Percentiles rank a stretch among this genome's conserved stretches.
Evolutionary conservation across 2,888 invertebrate genomes (phyloP).

Genomic region (Drosophila paracracens): DNA sequence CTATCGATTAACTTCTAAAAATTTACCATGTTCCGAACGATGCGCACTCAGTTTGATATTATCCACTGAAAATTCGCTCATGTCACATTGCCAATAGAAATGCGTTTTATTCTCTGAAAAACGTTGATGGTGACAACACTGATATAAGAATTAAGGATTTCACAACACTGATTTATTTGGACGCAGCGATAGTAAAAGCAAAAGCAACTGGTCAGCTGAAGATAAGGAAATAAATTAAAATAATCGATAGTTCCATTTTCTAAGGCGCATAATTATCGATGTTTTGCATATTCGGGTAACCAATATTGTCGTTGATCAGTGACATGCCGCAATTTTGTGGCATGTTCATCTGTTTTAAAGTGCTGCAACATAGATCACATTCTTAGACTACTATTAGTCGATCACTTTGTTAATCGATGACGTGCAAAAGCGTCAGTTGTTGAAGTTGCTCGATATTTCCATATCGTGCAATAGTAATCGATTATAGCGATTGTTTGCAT

Average conservation of each 20-base stretch:
- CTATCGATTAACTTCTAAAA: constrained; percentile 6
- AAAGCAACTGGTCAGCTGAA: neutral
- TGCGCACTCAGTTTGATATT: constrained; percentile 28
- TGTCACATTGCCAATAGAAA: constrained; percentile 32
- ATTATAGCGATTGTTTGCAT: no score
- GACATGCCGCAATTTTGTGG: neutral
- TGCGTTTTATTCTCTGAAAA: neutral
- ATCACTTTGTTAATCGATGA: neutral
- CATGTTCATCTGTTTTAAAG: neutral
- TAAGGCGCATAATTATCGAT: neutral
- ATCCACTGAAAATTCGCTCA: constrained; percentile 28
- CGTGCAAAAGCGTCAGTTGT: neutral
- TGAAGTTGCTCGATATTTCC: neutral
- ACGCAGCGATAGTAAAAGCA: neutral
- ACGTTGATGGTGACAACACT: neutral
- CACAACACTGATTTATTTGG: constrained; percentile 4
- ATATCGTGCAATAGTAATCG: neutral
- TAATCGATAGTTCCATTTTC: neutral
- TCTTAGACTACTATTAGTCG: neutral
- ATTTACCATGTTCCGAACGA: neutral
- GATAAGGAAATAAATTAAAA: no score
- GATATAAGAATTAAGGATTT: neutral
- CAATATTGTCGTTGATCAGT: neutral
- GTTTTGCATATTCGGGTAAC: neutral
- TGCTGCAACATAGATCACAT: neutral